Base-by-base conservation (phyloP, 2,113 vertebrate species). In the Ascaphus truei region DNA sequence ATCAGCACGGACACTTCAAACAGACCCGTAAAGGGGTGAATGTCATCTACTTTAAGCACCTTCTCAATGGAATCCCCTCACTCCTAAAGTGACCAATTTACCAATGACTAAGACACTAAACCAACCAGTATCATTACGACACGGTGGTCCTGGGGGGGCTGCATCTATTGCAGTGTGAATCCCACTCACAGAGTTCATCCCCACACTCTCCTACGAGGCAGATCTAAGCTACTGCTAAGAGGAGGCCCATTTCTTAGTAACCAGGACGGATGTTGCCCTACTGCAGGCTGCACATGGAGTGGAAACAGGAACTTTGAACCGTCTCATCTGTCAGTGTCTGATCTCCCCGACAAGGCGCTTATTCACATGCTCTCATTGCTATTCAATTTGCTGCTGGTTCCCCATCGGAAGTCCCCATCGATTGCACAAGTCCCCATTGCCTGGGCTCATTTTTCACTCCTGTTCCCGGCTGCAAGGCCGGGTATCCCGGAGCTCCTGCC, bases 251-350 rank as follows among this genome's bases (percentile, higher is more conserved):
- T n/a, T n/a, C n/a, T n/a, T n/a, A n/a, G n/a, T n/a, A n/a, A n/a
- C n/a, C n/a, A n/a, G n/a, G n/a, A n/a, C n/a, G n/a, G n/a, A n/a
- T n/a, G n/a, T n/a, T n/a, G 75, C 84, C 84, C 75, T 73, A 20
- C 66, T 37, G 29, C 74, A 74, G 81, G 76, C 80, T 39, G 71
- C 12, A 16, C 62, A 43, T 75, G 72, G 79, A 56, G 72, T 60
- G 75, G 77, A 76, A 76, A 83, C 85, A 85, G 84, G 48, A 82
- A 76, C 75, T 36, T 61, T 79, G 82, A 84, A 85, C 83, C 73
- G 80, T 69, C 85, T 86, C 80, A 95, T 95, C 89, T 86, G 92
- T 94, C 95, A 96, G 88, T 89, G 94, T 89, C 92, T 85, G 76
- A 59, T 67, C 77, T 68, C 73, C 81, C 87, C 91, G 94, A 93